Percentiles rank a stretch among this genome's conserved stretches.
phyloP scores from a whole-genome alignment of 2,113 vertebrate genomes.

The Bombycilla garrulus region DNA sequence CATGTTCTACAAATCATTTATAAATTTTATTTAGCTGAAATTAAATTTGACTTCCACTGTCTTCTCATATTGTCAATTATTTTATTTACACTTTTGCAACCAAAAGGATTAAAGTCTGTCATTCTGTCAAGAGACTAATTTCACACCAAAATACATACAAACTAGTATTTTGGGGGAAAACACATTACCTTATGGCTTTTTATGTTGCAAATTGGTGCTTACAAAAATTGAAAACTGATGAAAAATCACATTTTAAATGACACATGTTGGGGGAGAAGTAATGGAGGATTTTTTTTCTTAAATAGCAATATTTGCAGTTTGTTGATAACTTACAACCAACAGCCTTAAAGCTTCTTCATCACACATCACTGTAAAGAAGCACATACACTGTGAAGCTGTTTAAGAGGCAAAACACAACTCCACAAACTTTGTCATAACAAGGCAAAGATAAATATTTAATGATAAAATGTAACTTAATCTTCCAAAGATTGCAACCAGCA shows the following conservation, averaged over 20 bases:
- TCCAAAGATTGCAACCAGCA: background rate
- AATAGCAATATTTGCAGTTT: background rate
- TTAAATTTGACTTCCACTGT: background rate
- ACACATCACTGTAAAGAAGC: background rate
- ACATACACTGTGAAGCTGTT: background rate
- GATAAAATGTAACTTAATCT: background rate
- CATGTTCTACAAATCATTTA: background rate
- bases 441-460: background rate
- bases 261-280: background rate
- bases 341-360: background rate
- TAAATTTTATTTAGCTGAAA: background rate
- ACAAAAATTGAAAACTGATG: background rate
- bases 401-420: background rate
- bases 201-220: background rate
- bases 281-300: background rate
- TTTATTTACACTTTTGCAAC: background rate
- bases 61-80: background rate
- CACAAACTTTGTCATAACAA: background rate
- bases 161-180: background rate
- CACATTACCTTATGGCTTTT: background rate
- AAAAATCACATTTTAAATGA: background rate
- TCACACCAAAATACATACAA: background rate
- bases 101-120: background rate
- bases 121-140: background rate
- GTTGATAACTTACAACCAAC: background rate